Evolutionary conservation across 2,797 vertebrate species (phyloP).

Genomic region (Bovichtus variegatus): DNA sequence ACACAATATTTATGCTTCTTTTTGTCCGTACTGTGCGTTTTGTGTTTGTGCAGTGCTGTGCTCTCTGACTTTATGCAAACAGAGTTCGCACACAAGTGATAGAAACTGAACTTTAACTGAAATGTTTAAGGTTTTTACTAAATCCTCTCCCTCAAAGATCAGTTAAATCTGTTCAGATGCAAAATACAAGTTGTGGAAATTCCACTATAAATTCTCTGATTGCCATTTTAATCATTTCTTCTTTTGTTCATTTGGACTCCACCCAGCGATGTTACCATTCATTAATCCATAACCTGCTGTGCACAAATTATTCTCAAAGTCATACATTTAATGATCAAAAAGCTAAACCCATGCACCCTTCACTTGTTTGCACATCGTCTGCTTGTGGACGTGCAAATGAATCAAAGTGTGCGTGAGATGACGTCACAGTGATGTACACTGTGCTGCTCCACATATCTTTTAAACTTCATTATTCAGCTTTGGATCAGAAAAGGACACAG

Average conservation of each 20-base stretch:
- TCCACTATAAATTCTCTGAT: not conserved
- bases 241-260: not conserved
- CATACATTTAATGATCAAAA: slow-evolving; percentile 57
- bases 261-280: slow-evolving; percentile 21
- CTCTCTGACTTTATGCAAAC: slow-evolving; percentile 1
- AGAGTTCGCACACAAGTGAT: slow-evolving; percentile 8
- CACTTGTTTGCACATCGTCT: slow-evolving; percentile 59
- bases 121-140: not conserved
- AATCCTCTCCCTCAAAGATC: slow-evolving; percentile 17
- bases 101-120: slow-evolving; percentile 22
- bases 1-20: not conserved
- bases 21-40: not conserved
- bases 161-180: slow-evolving; percentile 22
- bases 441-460: slow-evolving; percentile 42
- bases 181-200: slow-evolving; percentile 1
- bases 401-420: slow-evolving; percentile 71
- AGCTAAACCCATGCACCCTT: slow-evolving; percentile 43
- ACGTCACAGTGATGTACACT: slow-evolving; percentile 60
- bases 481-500: slow-evolving; percentile 52
- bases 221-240: slow-evolving; percentile 2
- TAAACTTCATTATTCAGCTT: slow-evolving; percentile 55
- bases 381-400: slow-evolving; percentile 66
- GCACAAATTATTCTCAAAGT: slow-evolving; percentile 44
- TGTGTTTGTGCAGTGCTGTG: not conserved
- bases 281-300: slow-evolving; percentile 32